Evolutionary conservation across 2,113 vertebrate genomes (phyloP).

Genomic region (Platysteira castanea): DNA sequence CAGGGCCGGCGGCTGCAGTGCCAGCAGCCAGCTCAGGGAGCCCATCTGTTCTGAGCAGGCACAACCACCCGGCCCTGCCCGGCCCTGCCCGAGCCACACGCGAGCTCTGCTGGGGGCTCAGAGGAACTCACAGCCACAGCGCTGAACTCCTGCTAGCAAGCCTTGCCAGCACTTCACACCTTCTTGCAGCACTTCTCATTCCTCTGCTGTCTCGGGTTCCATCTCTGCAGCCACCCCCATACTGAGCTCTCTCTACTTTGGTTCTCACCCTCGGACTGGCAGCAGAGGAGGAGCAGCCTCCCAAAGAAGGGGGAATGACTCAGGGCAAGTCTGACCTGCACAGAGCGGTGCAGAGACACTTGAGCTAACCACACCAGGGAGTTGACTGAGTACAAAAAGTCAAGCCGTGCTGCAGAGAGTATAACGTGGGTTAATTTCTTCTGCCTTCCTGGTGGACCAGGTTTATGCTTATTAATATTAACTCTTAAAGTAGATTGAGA

Average conservation of each 20-base stretch:
- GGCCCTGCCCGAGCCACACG: neutral
- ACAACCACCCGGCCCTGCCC: neutral
- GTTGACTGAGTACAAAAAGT: neutral
- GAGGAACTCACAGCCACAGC: neutral
- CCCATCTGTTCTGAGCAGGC: fast-evolving
- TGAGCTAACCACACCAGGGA: neutral
- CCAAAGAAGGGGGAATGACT: neutral
- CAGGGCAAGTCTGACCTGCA: neutral
- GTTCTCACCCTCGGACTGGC: neutral
- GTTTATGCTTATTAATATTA: neutral
- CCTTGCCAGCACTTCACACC: neutral
- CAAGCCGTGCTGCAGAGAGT: neutral
- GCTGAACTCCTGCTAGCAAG: neutral
- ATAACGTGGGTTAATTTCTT: neutral
- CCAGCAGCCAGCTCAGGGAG: neutral
- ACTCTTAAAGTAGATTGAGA: neutral
- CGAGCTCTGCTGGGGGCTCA: neutral
- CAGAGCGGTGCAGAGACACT: neutral
- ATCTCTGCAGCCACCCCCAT: fast-evolving
- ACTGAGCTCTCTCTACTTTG: fast-evolving
- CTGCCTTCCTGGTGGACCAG: neutral
- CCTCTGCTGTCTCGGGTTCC: neutral
- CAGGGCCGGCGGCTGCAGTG: neutral
- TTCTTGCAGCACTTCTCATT: neutral
- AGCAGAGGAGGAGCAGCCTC: neutral